A percentile compares a stretch with the other conserved stretches of the same genome.
These are phyloP conservation scores for Melanogrammus aeglefinus DNA, from an alignment of 2,797 vertebrate genomes.

Conservation along the genomic window DNA sequence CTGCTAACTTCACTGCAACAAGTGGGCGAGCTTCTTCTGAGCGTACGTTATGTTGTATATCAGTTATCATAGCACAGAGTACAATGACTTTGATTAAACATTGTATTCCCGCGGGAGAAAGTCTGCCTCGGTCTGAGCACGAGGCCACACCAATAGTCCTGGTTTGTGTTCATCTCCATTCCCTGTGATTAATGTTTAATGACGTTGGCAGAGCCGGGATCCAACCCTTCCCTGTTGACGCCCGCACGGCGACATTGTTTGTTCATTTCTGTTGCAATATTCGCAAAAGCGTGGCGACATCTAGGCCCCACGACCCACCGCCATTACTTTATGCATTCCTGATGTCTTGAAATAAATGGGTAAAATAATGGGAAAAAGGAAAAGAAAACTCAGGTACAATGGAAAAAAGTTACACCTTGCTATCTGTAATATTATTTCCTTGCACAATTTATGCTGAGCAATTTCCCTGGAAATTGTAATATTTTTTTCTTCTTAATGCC, in stretches of 20 bases:
- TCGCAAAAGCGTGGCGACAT: neutral
- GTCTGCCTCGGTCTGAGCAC: conserved; percentile 2
- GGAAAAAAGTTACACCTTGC: neutral
- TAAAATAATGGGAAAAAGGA: neutral
- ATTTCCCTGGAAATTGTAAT: neutral
- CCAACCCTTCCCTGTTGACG: conserved; percentile 9
- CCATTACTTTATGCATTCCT: conserved; percentile 11
- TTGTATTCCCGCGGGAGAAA: conserved; percentile 2
- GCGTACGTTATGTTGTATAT: too few relatives aligned
- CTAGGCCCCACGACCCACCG: neutral
- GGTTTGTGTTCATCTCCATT: conserved; percentile 28
- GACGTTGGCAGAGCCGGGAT: conserved; percentile 13
- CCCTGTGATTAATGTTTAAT: conserved; percentile 47
- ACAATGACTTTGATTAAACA: neutral
- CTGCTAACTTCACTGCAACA: too few relatives aligned
- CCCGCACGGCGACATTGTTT: conserved; percentile 22
- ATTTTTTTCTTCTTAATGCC: too few relatives aligned
- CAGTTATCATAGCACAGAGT: too few relatives aligned
- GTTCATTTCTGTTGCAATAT: conserved; percentile 25
- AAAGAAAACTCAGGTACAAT: neutral
- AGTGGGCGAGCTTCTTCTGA: too few relatives aligned
- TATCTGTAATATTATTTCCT: neutral
- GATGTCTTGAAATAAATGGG: conserved; percentile 10
- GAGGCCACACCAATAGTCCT: conserved; percentile 7
- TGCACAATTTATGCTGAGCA: neutral